These are phyloP conservation scores for Drosophila atripex DNA, from an alignment of 2,888 invertebrate genomes.

Conservation along the genomic window DNA sequence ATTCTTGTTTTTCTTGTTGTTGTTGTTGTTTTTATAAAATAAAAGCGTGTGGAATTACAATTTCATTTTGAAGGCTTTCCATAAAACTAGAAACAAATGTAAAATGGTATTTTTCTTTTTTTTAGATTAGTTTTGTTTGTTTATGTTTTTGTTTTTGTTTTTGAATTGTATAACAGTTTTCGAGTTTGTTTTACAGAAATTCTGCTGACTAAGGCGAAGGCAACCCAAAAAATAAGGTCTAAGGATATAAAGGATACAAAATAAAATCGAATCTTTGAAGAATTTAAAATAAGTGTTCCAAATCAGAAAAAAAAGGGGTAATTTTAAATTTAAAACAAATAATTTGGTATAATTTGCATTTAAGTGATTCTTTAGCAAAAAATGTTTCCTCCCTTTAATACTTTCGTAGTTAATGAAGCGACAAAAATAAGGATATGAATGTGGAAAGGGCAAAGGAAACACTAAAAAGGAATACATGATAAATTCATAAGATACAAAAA, in stretches of 20 bases:
- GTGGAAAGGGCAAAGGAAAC: slow-evolving; percentile 19
- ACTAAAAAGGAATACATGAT: not conserved
- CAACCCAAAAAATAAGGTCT: not conserved
- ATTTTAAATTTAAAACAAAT: slow-evolving; percentile 23
- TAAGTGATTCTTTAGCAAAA: slow-evolving; percentile 33
- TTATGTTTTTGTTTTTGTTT: slow-evolving; percentile 17
- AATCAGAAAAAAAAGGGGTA: slow-evolving; percentile 8
- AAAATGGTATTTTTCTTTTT: slow-evolving; percentile 30
- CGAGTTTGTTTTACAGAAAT: slow-evolving; percentile 25
- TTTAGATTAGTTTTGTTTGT: not conserved
- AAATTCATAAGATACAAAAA: slow-evolving; percentile 13
- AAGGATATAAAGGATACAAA: not conserved
- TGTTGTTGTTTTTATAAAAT: slow-evolving; percentile 59
- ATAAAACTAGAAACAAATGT: slow-evolving; percentile 47
- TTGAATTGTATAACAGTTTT: slow-evolving; percentile 45
- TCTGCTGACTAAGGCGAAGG: slow-evolving; percentile 20
- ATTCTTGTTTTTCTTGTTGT: not conserved
- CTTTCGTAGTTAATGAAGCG: slow-evolving; percentile 39
- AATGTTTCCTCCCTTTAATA: slow-evolving; percentile 36
- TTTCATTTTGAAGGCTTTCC: slow-evolving; percentile 53
- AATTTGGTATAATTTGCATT: slow-evolving; percentile 38
- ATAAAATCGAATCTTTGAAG: slow-evolving; percentile 10
- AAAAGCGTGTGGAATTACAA: slow-evolving; percentile 77
- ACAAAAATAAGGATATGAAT: slow-evolving; percentile 10
- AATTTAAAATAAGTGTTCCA: slow-evolving; percentile 9